These are phyloP conservation scores for Chelonoidis abingdonii DNA, from an alignment of 2,113 vertebrate species.

Conservation along the genomic window DNA sequence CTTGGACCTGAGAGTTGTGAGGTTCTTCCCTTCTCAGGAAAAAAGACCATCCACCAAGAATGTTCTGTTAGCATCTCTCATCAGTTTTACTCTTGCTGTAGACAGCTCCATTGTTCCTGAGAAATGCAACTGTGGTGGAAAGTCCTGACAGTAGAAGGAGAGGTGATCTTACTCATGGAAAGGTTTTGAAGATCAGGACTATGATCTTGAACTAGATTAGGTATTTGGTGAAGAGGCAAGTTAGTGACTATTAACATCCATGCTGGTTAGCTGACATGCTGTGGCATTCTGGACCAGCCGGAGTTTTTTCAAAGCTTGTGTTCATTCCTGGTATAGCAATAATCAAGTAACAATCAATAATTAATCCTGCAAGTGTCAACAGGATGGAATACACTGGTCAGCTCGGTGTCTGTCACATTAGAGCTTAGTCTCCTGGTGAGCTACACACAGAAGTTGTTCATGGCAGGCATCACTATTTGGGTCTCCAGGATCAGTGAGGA, in stretches of 20 bases:
- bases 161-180: neutral
- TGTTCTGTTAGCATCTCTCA: neutral
- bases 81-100: neutral
- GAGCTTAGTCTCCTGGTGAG: neutral
- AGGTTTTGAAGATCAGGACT: neutral
- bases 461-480: neutral
- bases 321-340: neutral
- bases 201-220: neutral
- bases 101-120: neutral
- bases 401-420: neutral
- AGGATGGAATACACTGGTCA: neutral
- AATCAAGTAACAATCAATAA: slow-evolving; percentile 6
- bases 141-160: neutral
- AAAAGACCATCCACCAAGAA: neutral
- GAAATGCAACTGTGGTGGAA: neutral
- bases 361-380: neutral
- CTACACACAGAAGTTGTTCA: neutral
- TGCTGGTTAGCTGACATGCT: neutral
- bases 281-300: accelerated
- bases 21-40: neutral
- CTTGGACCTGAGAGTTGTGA: neutral
- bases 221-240: neutral
- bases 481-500: neutral
- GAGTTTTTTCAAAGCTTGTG: neutral
- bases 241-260: neutral